These are phyloP conservation scores for Nasonia vitripennis DNA, from an alignment of 1,140 invertebrate species.

Conservation along the genomic window DNA sequence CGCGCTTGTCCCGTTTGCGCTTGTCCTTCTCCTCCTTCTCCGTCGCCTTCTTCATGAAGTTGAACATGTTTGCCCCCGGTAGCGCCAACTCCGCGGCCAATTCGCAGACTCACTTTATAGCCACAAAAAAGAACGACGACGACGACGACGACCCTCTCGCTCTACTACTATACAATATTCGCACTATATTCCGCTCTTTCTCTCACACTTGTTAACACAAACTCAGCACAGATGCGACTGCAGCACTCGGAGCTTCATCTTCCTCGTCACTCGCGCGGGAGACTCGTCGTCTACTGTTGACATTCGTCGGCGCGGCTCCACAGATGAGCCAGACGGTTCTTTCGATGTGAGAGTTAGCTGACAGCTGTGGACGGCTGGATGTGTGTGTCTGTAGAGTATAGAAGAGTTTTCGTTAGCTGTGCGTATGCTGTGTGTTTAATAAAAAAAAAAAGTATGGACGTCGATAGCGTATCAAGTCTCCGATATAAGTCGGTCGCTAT, in stretches of 20 bases:
- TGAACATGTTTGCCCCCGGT: slow-evolving; percentile 81
- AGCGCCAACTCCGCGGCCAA: slow-evolving; percentile 7
- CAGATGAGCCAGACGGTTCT: slow-evolving; percentile 5
- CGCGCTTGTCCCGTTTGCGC: slow-evolving; percentile 90
- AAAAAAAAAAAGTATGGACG: no score
- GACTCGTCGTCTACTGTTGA: not conserved
- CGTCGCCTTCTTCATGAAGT: slow-evolving; percentile 90
- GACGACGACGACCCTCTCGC: not conserved
- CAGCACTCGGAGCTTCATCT: slow-evolving; percentile 31
- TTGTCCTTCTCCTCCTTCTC: slow-evolving; percentile 89
- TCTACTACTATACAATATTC: not conserved
- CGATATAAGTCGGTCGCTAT: not conserved
- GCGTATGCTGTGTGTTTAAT: not conserved
- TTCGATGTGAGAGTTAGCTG: not conserved
- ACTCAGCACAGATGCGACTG: not conserved
- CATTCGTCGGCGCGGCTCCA: slow-evolving; percentile 13
- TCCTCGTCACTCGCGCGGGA: not conserved
- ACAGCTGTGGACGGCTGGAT: not conserved
- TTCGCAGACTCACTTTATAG: not conserved
- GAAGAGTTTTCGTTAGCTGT: slow-evolving; percentile 6
- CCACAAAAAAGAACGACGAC: not conserved
- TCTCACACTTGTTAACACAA: not conserved
- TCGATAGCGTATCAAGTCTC: not conserved
- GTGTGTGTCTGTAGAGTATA: not conserved
- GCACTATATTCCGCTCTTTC: not conserved